Base-by-base conservation (phyloP, 2,888 invertebrate genomes). In the Drosophila anomalipes region DNA sequence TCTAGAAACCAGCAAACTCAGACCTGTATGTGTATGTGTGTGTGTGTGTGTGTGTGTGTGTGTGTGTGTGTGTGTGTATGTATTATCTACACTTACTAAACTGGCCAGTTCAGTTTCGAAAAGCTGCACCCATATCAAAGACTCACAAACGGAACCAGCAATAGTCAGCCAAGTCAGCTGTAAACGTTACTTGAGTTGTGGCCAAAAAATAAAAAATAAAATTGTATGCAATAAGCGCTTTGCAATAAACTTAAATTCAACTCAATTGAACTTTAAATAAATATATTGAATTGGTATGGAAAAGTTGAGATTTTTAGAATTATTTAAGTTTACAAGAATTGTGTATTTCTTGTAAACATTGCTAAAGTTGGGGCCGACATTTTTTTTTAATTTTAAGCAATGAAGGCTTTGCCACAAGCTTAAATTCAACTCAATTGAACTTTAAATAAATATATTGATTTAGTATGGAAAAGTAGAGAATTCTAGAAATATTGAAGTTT, bases 61-160 rank as follows among this genome's bases (percentile, higher is more conserved):
- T 26, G 22, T 39, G 3, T 41, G 3, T 41, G n/a, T 41, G 6
- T 10, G 4, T 32, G 6, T 39, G 30, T 39, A 5, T 56, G 28
- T 57, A 54, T 35, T 22, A 47, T 54, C 22, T 37, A 39, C 68
- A 69, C 57, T 60, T 37, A 61, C 32, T 73, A 63, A 77, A 77
- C 77, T 60, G 77, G 66, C 58, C 74, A 65, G 65, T 63, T 70
- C 57, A 32, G 67, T 62, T 68, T 68, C 28, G 16, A 39, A 53
- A 57, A 59, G 84, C 86, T 87, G 86, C 90, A 87, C 86, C 86
- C 86, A 90, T 74, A 78, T 69, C 68, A 67, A 66, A 71, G 70
- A 58, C 47, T 28, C 64, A 60, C 69, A 83, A 86, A 81, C 79
- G 70, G 56, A 79, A 69, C 68, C 77, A 54, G 61, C 64, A 56